These are phyloP conservation scores for Nothoprocta perdicaria DNA, from an alignment of 2,113 vertebrate species.

Conservation along the genomic window DNA sequence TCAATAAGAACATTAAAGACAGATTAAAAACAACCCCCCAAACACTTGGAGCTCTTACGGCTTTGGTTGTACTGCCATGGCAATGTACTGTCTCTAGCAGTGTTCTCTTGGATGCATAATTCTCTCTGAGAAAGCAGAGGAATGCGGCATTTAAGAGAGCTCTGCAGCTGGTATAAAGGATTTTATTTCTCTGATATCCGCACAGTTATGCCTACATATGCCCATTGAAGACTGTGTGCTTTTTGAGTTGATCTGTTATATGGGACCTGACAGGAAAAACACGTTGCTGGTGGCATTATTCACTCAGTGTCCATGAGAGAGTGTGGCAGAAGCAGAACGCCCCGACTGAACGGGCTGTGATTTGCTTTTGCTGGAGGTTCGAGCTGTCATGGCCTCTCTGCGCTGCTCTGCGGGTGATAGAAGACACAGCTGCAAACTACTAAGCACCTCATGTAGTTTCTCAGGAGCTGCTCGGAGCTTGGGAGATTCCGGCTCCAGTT, in stretches of 20 bases:
- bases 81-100: not conserved
- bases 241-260: not conserved
- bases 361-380: not conserved
- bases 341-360: not conserved
- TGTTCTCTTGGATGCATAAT: not conserved
- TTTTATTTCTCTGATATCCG: not conserved
- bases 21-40: not conserved
- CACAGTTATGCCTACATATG: not conserved
- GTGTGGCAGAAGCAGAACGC: not conserved
- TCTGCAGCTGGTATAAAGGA: not conserved
- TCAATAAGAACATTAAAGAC: not conserved
- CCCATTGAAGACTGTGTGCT: not conserved
- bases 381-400: rapidly evolving
- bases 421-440: not conserved
- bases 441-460: not conserved
- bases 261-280: not conserved
- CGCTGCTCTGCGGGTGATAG: not conserved
- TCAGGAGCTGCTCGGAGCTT: not conserved
- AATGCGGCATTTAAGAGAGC: not conserved
- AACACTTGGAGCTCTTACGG: not conserved
- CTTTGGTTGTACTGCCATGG: not conserved
- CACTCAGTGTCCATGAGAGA: not conserved
- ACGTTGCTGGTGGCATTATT: not conserved
- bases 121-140: not conserved
- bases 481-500: not conserved